Evolutionary conservation across 2,888 invertebrate genomes (phyloP).

Genomic region (Drosophila maculinotata): DNA sequence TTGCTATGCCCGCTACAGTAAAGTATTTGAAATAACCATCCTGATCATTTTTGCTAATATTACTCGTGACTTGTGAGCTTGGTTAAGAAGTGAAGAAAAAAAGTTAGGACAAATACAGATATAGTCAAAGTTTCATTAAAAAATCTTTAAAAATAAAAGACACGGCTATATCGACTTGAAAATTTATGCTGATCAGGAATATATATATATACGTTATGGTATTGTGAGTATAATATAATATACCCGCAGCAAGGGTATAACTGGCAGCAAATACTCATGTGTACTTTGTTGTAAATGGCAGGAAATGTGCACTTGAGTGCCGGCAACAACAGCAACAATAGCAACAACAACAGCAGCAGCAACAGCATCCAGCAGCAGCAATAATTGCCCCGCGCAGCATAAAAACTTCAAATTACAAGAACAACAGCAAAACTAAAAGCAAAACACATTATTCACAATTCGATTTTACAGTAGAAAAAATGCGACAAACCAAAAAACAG

Average conservation of each 20-base stretch:
- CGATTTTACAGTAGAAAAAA: conserved; percentile 39
- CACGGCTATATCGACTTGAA: too few relatives aligned
- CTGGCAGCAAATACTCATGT: conserved; percentile 49
- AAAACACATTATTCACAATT: conserved; percentile 44
- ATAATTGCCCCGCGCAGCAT: conserved; percentile 43
- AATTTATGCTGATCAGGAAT: too few relatives aligned
- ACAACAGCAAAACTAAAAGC: conserved; percentile 31
- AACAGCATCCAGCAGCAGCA: conserved; percentile 31
- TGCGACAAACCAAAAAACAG: conserved; percentile 16
- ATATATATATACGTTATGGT: too few relatives aligned
- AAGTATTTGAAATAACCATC: too few relatives aligned
- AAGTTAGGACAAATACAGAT: too few relatives aligned
- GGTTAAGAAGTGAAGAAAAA: too few relatives aligned
- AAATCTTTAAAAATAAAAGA: too few relatives aligned
- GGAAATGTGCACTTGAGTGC: conserved; percentile 77
- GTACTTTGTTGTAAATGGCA: conserved; percentile 69
- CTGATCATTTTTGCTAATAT: too few relatives aligned
- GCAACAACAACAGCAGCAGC: conserved; percentile 7
- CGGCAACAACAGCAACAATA: conserved; percentile 33
- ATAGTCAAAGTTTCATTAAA: too few relatives aligned
- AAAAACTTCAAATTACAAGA: conserved; percentile 57
- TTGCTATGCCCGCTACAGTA: too few relatives aligned
- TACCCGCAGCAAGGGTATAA: background rate
- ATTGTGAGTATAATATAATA: background rate
- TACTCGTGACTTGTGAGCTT: too few relatives aligned